Evolutionary conservation across 2,888 invertebrate genomes (phyloP), one percentile per base, ranked within the genome.

Genomic region (Ferdinandea cuprea): DNA sequence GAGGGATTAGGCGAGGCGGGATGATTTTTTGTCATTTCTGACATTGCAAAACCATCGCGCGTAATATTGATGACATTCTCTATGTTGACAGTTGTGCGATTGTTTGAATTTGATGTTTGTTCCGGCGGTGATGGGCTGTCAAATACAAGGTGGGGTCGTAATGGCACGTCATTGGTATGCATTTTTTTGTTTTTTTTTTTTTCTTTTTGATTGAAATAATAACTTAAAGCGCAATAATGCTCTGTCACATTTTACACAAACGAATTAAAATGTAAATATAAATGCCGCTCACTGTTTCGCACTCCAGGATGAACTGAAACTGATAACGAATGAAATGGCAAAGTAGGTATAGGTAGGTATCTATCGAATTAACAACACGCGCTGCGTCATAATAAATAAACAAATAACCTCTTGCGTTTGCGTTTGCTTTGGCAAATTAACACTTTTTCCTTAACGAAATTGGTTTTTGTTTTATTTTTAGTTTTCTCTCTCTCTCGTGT

Each of bases 191-290:
- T n/a, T n/a, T n/a, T 81, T 4, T 59, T 87, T 66, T 87, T 65
- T 84, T 88, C 87, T 78, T 85, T 86, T 46, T 86, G 85, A 58
- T 74, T 71, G 84, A 76, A 69, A 40, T 65, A 71, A 28, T n/a
- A 13, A 13, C 13, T 59, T 54, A 48, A 25, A 37, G n/a, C 11
- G 19, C 11, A 30, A 21, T 19, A 19, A 28, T 52, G 4, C 11
- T 52, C 25, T 37, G 32, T 59, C 48, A 65, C 56, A 72, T 32
- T n/a, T 37, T 42, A 17, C 35, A 50, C 30, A 30, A 35, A 17
- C 9, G 9, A 28, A 25, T 13, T 48, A 17, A n/a, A n/a, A n/a
- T n/a, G n/a, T n/a, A n/a, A 44, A 15, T 44, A 6, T 11, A 44
- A 3, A n/a, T 6, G 37, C 6, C n/a, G 4, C 1, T 6, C 37